Evolutionary conservation across 2,888 invertebrate species (phyloP).

Genomic region (Dorcus hopei): DNA sequence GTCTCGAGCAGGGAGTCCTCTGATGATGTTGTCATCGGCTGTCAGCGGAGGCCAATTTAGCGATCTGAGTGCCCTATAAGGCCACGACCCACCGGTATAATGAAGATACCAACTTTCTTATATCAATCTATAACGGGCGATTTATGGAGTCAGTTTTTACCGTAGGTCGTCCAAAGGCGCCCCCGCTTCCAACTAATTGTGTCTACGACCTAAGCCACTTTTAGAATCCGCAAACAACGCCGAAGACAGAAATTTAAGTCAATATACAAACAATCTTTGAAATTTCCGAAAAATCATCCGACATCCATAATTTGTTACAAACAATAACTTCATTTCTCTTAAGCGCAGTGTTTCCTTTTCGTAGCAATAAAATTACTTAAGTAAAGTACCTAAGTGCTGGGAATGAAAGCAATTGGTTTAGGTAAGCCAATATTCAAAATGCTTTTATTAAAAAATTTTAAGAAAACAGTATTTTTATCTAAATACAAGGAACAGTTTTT

Average conservation of each 20-base stretch:
- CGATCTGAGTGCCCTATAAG: constrained; percentile 44
- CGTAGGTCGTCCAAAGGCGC: constrained; percentile 33
- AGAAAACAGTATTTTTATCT: no score
- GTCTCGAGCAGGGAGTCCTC: constrained; percentile 43
- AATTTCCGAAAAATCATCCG: no score
- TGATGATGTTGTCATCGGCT: constrained; percentile 51
- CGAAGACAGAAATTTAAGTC: background rate
- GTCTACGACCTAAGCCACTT: constrained; percentile 18
- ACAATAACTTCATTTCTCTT: no score
- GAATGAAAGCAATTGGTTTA: no score
- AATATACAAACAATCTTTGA: no score
- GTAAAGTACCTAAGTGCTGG: no score
- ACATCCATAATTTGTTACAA: no score
- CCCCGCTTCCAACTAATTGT: constrained; percentile 38
- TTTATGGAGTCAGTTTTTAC: constrained; percentile 47
- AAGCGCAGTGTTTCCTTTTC: no score
- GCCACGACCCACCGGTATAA: constrained; percentile 46
- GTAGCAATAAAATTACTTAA: no score
- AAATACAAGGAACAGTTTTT: no score
- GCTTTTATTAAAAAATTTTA: no score
- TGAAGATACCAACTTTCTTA: constrained; percentile 49
- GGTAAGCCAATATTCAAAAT: no score
- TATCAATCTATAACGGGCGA: constrained; percentile 41
- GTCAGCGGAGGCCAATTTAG: constrained; percentile 48
- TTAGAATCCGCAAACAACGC: background rate